A percentile compares a stretch with the other conserved stretches of the same genome.
Evolutionary conservation across 2,888 invertebrate species (phyloP).

Genomic region (Acrobasis suavella): DNA sequence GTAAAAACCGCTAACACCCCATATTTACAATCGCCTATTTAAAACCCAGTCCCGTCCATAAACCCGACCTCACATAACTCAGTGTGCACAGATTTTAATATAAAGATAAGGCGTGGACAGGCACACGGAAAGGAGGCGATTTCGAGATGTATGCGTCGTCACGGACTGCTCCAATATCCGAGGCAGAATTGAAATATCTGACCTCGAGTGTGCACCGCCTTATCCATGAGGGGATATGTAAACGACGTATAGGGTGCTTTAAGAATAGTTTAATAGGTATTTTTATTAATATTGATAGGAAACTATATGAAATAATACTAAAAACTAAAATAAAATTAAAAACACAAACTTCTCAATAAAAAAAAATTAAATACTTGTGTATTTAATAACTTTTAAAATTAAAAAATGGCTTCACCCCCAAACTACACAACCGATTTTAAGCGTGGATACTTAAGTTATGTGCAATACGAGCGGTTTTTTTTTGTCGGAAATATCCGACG

Average conservation of each 20-base stretch:
- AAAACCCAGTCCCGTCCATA: slow-evolving; percentile 40
- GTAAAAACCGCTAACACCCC: slow-evolving; percentile 13
- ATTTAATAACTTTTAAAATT: too few species aligned
- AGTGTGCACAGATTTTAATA: slow-evolving; percentile 71
- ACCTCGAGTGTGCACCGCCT: slow-evolving; percentile 45
- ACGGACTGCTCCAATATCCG: slow-evolving; percentile 78
- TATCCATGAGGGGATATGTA: slow-evolving; percentile 7
- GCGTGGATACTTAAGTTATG: too few species aligned
- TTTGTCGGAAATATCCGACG: too few species aligned
- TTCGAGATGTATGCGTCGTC: slow-evolving; percentile 77
- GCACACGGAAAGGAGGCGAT: slow-evolving; percentile 50
- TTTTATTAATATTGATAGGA: neutral
- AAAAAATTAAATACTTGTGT: too few species aligned
- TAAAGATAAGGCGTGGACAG: slow-evolving; percentile 64
- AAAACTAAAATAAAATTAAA: too few species aligned
- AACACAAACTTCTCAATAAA: too few species aligned
- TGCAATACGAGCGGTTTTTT: too few species aligned
- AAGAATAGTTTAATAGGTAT: neutral
- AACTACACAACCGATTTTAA: too few species aligned
- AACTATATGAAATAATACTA: too few species aligned
- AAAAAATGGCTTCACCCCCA: too few species aligned
- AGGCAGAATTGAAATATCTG: slow-evolving; percentile 80
- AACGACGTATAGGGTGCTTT: neutral
- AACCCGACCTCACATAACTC: slow-evolving; percentile 54
- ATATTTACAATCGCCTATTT: slow-evolving; percentile 19